These are phyloP conservation scores for Drosophila lutescens DNA, from an alignment of 2,888 invertebrate genomes.

Conservation along the genomic window DNA sequence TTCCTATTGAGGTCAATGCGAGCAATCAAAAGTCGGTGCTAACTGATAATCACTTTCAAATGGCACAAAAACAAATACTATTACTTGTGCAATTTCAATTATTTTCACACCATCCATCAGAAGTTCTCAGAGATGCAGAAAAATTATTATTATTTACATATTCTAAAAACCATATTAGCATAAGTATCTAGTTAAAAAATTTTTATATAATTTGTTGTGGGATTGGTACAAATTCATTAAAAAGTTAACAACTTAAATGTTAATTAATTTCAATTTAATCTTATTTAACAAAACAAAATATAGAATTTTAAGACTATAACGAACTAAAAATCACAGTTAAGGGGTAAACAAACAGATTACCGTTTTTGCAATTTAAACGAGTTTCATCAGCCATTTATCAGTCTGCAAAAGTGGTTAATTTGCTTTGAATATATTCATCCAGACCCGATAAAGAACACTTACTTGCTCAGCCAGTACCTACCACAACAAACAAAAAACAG, in stretches of 20 bases:
- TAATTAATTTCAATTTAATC: too few species aligned
- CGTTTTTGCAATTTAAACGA: background rate
- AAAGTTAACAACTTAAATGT: too few species aligned
- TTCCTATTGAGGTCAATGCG: constrained; percentile 59
- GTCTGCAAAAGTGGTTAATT: background rate
- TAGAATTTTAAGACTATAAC: too few species aligned
- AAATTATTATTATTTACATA: background rate
- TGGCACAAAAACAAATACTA: constrained; percentile 13
- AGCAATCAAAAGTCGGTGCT: constrained; percentile 8
- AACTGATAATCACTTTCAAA: constrained; percentile 29
- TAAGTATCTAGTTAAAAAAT: background rate
- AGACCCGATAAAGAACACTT: constrained; percentile 15
- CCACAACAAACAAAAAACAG: constrained; percentile 28
- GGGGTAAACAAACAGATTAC: background rate
- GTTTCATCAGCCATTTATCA: background rate
- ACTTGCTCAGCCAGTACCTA: constrained; percentile 13
- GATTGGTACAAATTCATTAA: too few species aligned
- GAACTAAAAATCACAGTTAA: background rate
- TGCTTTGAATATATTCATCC: background rate
- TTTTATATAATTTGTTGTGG: too few species aligned
- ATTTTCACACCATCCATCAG: constrained; percentile 3
- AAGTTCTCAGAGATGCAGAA: background rate
- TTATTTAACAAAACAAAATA: too few species aligned
- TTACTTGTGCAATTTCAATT: constrained; percentile 12
- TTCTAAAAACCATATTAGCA: background rate